These are phyloP conservation scores for Pyrrhia umbra DNA, from an alignment of 2,888 invertebrate species.

Conservation along the genomic window DNA sequence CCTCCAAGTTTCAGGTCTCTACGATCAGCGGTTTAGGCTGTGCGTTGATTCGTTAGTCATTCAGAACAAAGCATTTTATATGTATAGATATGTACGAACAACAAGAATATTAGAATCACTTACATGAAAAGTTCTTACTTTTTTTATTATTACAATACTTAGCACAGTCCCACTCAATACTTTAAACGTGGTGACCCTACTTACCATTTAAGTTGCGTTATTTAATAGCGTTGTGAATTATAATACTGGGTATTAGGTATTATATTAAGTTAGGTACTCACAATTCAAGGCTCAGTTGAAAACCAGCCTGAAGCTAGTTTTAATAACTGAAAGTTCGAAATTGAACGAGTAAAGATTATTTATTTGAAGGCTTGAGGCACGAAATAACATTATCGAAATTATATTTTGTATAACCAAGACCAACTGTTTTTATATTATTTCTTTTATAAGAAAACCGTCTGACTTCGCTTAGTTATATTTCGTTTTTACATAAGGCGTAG, in stretches of 20 bases:
- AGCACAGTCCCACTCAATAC: constrained; percentile 7
- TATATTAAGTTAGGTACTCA: background rate
- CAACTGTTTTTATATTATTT: background rate
- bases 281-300: background rate
- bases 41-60: no score
- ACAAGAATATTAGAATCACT: no score
- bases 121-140: no score
- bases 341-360: background rate
- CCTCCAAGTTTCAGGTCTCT: no score
- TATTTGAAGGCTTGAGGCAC: background rate
- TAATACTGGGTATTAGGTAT: constrained; percentile 11
- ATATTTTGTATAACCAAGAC: background rate
- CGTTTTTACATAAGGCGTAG: no score
- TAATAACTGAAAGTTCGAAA: background rate
- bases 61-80: no score
- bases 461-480: no score
- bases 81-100: no score
- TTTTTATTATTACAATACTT: no score
- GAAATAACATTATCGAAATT: background rate
- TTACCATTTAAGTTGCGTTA: constrained; percentile 3
- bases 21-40: no score
- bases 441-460: no score
- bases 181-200: constrained; percentile 21
- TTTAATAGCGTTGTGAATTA: constrained; percentile 18
- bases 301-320: background rate